Base-by-base conservation (phyloP, 2,888 invertebrate species). In the Cylloceria caligata region DNA sequence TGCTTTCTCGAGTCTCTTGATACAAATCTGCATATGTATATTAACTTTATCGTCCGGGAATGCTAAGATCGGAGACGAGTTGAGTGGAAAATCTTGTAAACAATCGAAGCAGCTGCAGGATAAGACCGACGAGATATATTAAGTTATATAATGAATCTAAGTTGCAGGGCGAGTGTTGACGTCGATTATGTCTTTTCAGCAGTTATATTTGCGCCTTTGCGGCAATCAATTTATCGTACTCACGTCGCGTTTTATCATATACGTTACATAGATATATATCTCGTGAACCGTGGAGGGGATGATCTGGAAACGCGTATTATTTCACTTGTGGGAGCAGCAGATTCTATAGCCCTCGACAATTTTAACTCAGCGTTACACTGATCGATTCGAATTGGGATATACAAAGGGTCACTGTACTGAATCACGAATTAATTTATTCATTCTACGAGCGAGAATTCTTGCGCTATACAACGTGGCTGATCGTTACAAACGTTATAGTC, bases 371-470 rank as follows among this genome's bases (percentile, higher is more conserved):
- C 9, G 19, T 47, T 47, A 49, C 13, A 68, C 47, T 52, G 71
- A 81, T 81, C 68, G 62, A 73, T 74, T 45, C 36, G 30, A 81
- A 81, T 81, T 74, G 69, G 64, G 30, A 52, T 34, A 62, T 69
- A 65, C 7, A 57, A 60, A 60, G 49, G 47, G 47, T 45, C 68
- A 67, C 49, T 55, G 55, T 19, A 30, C 47, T 47, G 16, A 5
- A 55, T 55, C 24, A 64, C 9, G 72, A 65, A 47, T 36, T 34
- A 21, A 77, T 69, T 69, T 55, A 69, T 69, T 55, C 55, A 13
- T 27, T 62, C n/a, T 9, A 9, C 55, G 16, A 69, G 16, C 39
- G 55, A 39, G 16, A 62, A 55, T 39, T 69, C 52, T 57, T 16
- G 13, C 3, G 5, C 30, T 4, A 16, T 1, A 1, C 3, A 45